These are phyloP conservation scores for Drosophila suboccidentalis DNA, from an alignment of 2,888 invertebrate species.

Conservation along the genomic window DNA sequence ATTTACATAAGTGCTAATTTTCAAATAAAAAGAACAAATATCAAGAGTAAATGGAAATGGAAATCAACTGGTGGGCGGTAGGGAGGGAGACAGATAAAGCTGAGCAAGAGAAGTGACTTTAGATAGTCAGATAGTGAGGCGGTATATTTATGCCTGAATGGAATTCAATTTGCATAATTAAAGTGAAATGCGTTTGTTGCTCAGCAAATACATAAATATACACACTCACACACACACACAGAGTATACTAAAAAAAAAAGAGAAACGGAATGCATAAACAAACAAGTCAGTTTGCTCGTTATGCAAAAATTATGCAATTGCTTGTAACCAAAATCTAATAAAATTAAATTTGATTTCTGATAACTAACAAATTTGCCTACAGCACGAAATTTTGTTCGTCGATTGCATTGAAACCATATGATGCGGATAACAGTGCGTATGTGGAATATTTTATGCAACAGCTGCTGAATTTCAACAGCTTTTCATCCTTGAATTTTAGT, in stretches of 20 bases:
- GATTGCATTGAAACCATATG: constrained; percentile 26
- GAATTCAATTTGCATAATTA: constrained; percentile 75
- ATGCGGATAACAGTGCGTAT: constrained; percentile 27
- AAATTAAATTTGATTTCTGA: constrained; percentile 33
- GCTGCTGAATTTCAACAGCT: constrained; percentile 14
- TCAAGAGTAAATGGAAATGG: constrained; percentile 69
- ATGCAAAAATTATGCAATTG: constrained; percentile 38
- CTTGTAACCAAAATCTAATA: constrained; percentile 25
- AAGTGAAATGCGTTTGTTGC: constrained; percentile 64
- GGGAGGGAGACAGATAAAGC: not conserved
- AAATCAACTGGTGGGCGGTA: constrained; percentile 44
- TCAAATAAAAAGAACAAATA: constrained; percentile 66
- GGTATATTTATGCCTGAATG: constrained; percentile 65
- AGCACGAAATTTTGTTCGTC: constrained; percentile 19
- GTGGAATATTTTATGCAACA: constrained; percentile 24
- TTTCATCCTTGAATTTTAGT: not conserved
- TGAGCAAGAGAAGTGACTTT: constrained; percentile 6
- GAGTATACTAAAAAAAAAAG: not conserved
- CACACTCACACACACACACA: constrained; percentile 9
- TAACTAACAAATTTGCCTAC: constrained; percentile 14
- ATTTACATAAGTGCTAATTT: constrained; percentile 71
- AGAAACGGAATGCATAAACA: constrained; percentile 38
- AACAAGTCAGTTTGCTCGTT: constrained; percentile 39
- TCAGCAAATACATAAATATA: constrained; percentile 51
- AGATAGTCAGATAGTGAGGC: constrained; percentile 14